Conservation (phyloP, 2,888 invertebrate species). For the Matsumyia berberina region DNA sequence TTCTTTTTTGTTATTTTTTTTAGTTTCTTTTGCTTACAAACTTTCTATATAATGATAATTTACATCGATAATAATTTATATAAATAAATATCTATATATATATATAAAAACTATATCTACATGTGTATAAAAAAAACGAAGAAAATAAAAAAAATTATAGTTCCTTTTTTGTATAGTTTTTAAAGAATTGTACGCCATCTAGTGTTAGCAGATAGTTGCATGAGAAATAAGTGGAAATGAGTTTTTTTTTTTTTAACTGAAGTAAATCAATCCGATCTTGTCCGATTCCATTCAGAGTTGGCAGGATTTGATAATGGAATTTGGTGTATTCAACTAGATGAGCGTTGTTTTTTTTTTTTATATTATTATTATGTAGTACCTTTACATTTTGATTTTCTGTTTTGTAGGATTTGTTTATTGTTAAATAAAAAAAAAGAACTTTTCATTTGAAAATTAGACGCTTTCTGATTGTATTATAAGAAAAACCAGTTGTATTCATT, state of each 20-base stretch:
- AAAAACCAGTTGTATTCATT: constrained; percentile 8
- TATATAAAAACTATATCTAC: constrained; percentile 28
- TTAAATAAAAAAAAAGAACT: neutral
- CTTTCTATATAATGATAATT: constrained; percentile 7
- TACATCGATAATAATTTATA: constrained; percentile 38
- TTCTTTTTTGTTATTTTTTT: constrained; percentile 5
- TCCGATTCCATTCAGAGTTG: no score
- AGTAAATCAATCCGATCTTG: no score
- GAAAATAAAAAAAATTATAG: constrained; percentile 57
- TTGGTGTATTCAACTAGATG: constrained; percentile 33
- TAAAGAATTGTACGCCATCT: constrained; percentile 55
- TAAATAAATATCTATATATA: constrained; percentile 1
- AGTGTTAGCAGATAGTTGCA: constrained; percentile 20
- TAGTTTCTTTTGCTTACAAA: constrained; percentile 35
- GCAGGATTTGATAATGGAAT: neutral
- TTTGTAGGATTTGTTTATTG: constrained; percentile 28
- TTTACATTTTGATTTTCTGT: constrained; percentile 1
- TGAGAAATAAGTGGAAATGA: neutral
- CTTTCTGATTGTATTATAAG: neutral
- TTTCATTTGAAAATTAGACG: neutral
- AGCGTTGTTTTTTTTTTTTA: constrained; percentile 15
- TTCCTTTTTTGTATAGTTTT: constrained; percentile 68
- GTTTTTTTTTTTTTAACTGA: no score
- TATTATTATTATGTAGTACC: constrained; percentile 12
- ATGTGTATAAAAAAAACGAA: constrained; percentile 33